Conservation (phyloP, 2,797 vertebrate species). For the Hephaestus fuliginosus region DNA sequence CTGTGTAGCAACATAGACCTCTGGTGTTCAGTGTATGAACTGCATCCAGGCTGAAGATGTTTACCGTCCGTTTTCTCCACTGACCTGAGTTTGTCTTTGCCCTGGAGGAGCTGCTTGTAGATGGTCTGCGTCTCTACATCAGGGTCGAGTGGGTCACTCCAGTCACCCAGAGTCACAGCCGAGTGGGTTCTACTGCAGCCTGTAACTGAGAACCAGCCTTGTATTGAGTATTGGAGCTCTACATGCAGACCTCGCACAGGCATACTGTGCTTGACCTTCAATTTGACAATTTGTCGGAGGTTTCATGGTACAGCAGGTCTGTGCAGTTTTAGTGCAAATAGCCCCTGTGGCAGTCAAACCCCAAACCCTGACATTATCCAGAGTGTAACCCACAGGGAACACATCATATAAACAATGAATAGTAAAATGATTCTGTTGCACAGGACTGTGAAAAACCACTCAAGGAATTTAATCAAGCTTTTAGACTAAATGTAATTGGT, state of each 20-base stretch:
- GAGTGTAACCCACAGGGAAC: background rate
- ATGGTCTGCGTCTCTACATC: conserved; percentile 91
- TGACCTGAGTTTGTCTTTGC: conserved; percentile 91
- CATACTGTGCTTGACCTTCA: conserved; percentile 3
- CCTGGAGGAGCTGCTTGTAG: conserved; percentile 90
- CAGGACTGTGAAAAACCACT: background rate
- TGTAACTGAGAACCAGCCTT: conserved; percentile 73
- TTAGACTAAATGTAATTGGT: conserved; percentile 19
- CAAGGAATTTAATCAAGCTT: background rate
- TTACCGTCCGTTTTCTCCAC: conserved; percentile 25
- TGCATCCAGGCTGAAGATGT: conserved; percentile 37
- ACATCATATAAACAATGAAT: background rate
- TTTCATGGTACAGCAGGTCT: background rate
- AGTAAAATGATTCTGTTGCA: background rate
- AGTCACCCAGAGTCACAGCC: conserved; percentile 90
- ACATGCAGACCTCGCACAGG: background rate
- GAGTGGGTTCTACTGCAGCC: conserved; percentile 94
- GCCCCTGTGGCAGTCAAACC: background rate
- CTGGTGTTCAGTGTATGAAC: conserved; percentile 73
- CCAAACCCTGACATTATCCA: background rate
- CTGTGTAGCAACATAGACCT: conserved; percentile 73
- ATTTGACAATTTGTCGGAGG: background rate
- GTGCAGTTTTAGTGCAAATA: background rate
- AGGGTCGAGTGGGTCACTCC: conserved; percentile 92
- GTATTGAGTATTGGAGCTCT: background rate